Percentiles rank a stretch among this genome's conserved stretches.
Evolutionary conservation across 2,888 invertebrate genomes (phyloP).

Genomic region (Pristionchus japonicus): DNA sequence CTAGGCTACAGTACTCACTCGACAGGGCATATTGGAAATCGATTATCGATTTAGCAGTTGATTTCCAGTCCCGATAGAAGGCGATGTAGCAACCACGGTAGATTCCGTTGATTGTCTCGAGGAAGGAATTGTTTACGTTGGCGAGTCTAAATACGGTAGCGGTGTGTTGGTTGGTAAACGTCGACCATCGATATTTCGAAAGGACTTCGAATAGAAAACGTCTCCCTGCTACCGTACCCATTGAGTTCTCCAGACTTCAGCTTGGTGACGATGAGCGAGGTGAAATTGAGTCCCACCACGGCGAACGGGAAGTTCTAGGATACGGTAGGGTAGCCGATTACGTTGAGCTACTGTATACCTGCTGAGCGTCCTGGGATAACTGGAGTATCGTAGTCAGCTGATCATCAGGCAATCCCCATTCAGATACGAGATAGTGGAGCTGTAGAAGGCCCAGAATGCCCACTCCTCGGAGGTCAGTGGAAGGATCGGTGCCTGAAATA

Average conservation of each 20-base stretch:
- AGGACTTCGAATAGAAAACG: not conserved
- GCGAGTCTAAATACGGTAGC: constrained; percentile 51
- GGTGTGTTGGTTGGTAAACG: not conserved
- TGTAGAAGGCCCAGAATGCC: constrained; percentile 78
- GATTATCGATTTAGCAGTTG: constrained; percentile 51
- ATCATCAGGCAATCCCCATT: constrained; percentile 49
- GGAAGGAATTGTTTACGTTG: constrained; percentile 53
- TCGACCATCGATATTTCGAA: not conserved
- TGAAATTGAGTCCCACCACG: constrained; percentile 79
- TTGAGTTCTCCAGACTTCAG: constrained; percentile 78
- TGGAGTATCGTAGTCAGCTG: not conserved
- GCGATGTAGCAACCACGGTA: constrained; percentile 55
- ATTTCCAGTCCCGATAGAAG: constrained; percentile 55
- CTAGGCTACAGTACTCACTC: constrained; percentile 40
- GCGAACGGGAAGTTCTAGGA: constrained; percentile 79
- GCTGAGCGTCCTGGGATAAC: constrained; percentile 21
- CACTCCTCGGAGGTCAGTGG: constrained; percentile 79
- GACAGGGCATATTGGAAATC: constrained; percentile 53
- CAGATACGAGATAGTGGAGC: constrained; percentile 76
- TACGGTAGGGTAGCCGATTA: not conserved
- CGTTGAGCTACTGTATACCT: not conserved
- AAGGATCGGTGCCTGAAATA: constrained; percentile 77
- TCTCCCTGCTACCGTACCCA: constrained; percentile 71
- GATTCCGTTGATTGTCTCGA: constrained; percentile 55
- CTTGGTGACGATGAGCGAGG: constrained; percentile 77